A percentile compares a stretch with the other conserved stretches of the same genome.
These are phyloP conservation scores for Bombus breviceps DNA, from an alignment of 1,140 invertebrate genomes.

Conservation along the genomic window DNA sequence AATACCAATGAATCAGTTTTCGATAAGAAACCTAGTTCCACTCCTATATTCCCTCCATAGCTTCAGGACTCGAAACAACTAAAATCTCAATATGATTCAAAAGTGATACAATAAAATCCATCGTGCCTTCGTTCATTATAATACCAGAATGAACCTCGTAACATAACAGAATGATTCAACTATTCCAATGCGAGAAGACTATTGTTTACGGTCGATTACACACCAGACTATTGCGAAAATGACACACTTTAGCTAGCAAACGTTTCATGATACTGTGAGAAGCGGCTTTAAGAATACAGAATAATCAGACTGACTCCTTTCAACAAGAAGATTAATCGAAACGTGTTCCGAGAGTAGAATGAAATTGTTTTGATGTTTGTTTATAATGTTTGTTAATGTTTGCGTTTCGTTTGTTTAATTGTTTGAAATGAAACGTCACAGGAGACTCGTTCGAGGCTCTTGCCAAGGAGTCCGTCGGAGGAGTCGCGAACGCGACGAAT, in stretches of 20 bases:
- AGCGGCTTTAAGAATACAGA: neutral
- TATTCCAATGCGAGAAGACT: neutral
- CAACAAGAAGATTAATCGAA: too few species aligned
- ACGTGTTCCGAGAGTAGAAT: too few species aligned
- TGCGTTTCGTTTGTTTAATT: too few species aligned
- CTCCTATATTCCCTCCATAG: neutral
- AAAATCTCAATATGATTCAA: neutral
- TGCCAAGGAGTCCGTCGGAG: conserved; percentile 2
- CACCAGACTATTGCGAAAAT: conserved; percentile 5
- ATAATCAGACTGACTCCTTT: neutral
- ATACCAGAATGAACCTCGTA: neutral
- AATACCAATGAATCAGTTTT: neutral
- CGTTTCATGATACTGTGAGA: neutral
- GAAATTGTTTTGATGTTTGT: too few species aligned
- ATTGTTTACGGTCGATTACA: conserved; percentile 32
- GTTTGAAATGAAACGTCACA: neutral
- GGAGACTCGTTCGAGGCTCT: neutral
- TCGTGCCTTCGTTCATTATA: neutral
- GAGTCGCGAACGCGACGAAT: conserved; percentile 41
- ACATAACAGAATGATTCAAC: neutral
- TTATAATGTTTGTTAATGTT: too few species aligned
- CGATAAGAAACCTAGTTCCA: neutral
- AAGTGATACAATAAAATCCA: neutral
- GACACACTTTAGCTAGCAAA: conserved; percentile 7
- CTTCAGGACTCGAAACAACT: neutral